Evolutionary conservation across 2,797 vertebrate genomes (phyloP).

Genomic region (Myiotriccus ornatus): DNA sequence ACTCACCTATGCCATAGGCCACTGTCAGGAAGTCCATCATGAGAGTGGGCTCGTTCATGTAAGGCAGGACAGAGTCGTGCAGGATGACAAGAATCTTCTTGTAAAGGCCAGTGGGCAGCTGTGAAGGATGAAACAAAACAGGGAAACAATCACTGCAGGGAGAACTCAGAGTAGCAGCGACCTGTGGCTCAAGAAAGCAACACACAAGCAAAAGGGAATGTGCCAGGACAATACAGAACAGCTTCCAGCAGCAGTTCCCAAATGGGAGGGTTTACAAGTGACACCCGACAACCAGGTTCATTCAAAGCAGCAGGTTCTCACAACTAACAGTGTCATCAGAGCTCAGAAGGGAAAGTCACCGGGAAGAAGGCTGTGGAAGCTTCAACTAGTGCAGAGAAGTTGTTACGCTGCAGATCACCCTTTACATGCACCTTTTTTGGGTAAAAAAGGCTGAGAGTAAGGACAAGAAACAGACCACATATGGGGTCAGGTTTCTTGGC

Average conservation of each 20-base stretch:
- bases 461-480: not conserved
- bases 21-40: slow-evolving; percentile 95
- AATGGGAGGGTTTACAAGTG: not conserved
- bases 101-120: slow-evolving; percentile 89
- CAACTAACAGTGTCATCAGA: not conserved
- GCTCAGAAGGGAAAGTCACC: not conserved
- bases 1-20: slow-evolving; percentile 90
- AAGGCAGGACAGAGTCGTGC: slow-evolving; percentile 89
- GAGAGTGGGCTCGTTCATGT: slow-evolving; percentile 90
- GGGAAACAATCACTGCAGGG: not conserved
- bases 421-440: not conserved
- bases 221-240: not conserved
- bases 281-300: not conserved
- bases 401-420: not conserved
- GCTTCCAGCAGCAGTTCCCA: not conserved
- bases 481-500: not conserved
- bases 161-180: not conserved
- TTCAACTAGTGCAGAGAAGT: not conserved
- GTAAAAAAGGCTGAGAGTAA: not conserved
- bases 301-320: not conserved
- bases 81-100: slow-evolving; percentile 91
- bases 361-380: not conserved
- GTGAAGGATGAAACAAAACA: not conserved
- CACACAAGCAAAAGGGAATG: not conserved
- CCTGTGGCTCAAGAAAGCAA: not conserved